These are phyloP conservation scores for Limnephilus lunatus DNA, from an alignment of 2,888 invertebrate genomes.

Conservation along the genomic window DNA sequence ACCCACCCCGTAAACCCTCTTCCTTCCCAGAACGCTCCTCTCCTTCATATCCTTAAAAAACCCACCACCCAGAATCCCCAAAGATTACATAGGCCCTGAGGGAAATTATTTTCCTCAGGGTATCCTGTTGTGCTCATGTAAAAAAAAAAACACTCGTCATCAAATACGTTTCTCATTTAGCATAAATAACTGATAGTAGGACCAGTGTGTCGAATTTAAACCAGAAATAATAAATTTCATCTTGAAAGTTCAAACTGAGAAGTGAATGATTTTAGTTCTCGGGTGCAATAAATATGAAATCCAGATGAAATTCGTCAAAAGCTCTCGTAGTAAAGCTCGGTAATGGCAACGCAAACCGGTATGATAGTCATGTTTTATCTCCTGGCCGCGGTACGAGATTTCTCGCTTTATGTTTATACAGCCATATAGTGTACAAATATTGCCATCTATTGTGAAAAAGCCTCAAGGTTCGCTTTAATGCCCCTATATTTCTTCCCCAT, in stretches of 20 bases:
- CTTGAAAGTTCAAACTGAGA: neutral
- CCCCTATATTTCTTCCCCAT: constrained; percentile 60
- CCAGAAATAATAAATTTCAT: neutral
- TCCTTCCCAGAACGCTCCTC: no score
- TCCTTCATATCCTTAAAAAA: no score
- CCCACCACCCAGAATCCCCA: no score
- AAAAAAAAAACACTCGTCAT: no score
- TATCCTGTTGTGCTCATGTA: no score
- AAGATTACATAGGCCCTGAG: no score
- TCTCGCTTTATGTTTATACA: constrained; percentile 33
- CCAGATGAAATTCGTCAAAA: constrained; percentile 2
- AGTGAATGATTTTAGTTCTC: neutral
- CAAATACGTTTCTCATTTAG: neutral
- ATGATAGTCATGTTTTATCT: constrained; percentile 2
- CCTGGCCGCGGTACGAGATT: neutral
- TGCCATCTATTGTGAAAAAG: constrained; percentile 55
- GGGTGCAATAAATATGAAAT: neutral
- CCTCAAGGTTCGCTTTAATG: constrained; percentile 60
- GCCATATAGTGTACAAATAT: constrained; percentile 11
- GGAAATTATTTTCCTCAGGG: no score
- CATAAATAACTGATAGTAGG: neutral
- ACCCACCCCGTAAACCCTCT: no score
- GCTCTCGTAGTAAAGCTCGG: neutral
- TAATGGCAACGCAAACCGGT: neutral
- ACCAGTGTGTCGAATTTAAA: neutral